Evolutionary conservation across 1,140 invertebrate species (phyloP).

Genomic region (Mamestra configurata): DNA sequence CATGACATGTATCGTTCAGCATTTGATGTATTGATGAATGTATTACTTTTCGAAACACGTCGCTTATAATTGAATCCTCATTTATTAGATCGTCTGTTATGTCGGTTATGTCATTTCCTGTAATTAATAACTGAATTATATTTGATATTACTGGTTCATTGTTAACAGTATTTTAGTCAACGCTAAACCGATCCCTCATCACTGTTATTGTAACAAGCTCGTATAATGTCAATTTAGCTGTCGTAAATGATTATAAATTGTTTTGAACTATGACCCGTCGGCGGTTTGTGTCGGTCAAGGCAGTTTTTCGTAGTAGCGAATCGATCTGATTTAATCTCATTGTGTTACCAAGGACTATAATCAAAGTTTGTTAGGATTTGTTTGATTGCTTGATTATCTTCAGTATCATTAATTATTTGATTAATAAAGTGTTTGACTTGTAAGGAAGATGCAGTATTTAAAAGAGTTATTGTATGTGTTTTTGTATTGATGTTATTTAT

Average conservation of each 20-base stretch:
- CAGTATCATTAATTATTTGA: conserved; percentile 21
- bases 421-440: conserved; percentile 14
- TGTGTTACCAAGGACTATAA: conserved; percentile 50
- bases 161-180: conserved; percentile 41
- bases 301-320: conserved; percentile 51
- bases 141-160: conserved; percentile 14
- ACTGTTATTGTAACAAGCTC: conserved; percentile 48
- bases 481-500: conserved; percentile 17
- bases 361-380: conserved; percentile 5
- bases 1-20: not conserved
- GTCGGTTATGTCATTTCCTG: conserved; percentile 3
- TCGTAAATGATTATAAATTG: conserved; percentile 76
- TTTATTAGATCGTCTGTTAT: not conserved
- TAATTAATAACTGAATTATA: conserved; percentile 29
- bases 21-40: not conserved
- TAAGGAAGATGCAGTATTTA: conserved; percentile 11
- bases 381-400: conserved; percentile 23
- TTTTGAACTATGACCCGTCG: conserved; percentile 78
- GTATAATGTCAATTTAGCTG: conserved; percentile 65
- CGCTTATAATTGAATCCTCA: not conserved
- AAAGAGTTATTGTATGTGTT: conserved; percentile 34
- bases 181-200: conserved; percentile 23
- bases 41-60: not conserved
- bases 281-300: conserved; percentile 73
- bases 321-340: conserved; percentile 57